Percentiles rank a stretch among this genome's conserved stretches.
Conservation (phyloP, 2,888 invertebrate genomes). For the Theretra japonica region DNA sequence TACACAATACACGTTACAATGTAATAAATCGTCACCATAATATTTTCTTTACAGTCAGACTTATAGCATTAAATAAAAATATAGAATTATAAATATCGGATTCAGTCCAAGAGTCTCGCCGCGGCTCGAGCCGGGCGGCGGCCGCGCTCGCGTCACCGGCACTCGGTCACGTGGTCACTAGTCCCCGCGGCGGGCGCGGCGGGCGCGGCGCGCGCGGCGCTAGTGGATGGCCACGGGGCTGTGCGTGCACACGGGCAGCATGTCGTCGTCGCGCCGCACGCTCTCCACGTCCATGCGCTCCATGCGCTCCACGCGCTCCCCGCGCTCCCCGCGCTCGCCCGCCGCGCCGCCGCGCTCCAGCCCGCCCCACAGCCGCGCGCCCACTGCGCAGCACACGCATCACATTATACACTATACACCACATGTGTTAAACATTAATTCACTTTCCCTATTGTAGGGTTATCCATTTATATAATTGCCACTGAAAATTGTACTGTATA, state of each 20-base stretch:
- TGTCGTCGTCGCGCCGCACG: conserved; percentile 80
- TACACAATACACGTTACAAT: conserved; percentile 72
- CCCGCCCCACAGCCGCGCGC: conserved; percentile 39
- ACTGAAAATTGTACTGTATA: too few species aligned
- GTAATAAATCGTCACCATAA: conserved; percentile 74
- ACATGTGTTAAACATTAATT: too few species aligned
- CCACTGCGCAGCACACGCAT: conserved; percentile 49
- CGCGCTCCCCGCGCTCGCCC: not conserved
- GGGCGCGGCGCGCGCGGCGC: conserved; percentile 37
- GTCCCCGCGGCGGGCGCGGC: not conserved
- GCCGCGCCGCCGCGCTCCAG: conserved; percentile 39
- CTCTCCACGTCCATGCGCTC: conserved; percentile 89
- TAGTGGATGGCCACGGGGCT: conserved; percentile 96
- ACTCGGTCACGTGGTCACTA: not conserved
- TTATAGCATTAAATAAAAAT: conserved; percentile 83
- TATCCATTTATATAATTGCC: too few species aligned
- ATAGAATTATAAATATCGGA: conserved; percentile 80
- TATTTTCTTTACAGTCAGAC: conserved; percentile 80
- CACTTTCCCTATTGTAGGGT: too few species aligned
- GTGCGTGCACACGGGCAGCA: conserved; percentile 94
- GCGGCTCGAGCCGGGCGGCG: conserved; percentile 30
- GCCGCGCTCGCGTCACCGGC: conserved; percentile 23
- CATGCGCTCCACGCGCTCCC: conserved; percentile 73
- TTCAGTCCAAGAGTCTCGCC: conserved; percentile 64
- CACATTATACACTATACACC: too few species aligned